Evolutionary conservation across 2,888 invertebrate species (phyloP).

Genomic region (Chelonus formosanus): DNA sequence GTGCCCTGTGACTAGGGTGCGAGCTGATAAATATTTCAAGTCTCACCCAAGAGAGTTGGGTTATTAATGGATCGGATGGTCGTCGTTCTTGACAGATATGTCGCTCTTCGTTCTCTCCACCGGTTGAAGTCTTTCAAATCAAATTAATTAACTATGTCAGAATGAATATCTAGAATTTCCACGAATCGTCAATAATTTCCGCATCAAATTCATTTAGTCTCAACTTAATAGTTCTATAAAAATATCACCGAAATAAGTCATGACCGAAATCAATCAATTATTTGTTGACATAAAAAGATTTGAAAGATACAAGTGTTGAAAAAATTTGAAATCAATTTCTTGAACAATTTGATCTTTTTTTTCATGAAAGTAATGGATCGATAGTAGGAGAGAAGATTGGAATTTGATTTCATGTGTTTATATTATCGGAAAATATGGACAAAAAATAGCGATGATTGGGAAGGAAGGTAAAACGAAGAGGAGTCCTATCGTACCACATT

Average conservation of each 20-base stretch:
- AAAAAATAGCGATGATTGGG: background rate
- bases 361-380: no score
- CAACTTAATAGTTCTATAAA: no score
- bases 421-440: background rate
- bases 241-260: no score
- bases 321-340: no score
- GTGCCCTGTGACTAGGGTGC: background rate
- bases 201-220: no score
- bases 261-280: no score
- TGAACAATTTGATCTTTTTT: no score
- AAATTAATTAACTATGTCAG: constrained; percentile 12
- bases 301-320: no score
- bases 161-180: background rate
- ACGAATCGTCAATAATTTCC: constrained; percentile 7
- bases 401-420: no score
- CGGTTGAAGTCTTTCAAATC: constrained; percentile 8
- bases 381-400: no score
- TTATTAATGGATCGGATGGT: constrained; percentile 13
- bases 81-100: constrained; percentile 14
- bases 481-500: constrained; percentile 29
- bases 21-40: constrained; percentile 11
- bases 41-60: background rate
- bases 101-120: background rate
- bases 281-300: no score
- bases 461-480: constrained; percentile 8